Base-by-base conservation (phyloP, 2,888 invertebrate species). In the Dasysyrphus tricinctus region DNA sequence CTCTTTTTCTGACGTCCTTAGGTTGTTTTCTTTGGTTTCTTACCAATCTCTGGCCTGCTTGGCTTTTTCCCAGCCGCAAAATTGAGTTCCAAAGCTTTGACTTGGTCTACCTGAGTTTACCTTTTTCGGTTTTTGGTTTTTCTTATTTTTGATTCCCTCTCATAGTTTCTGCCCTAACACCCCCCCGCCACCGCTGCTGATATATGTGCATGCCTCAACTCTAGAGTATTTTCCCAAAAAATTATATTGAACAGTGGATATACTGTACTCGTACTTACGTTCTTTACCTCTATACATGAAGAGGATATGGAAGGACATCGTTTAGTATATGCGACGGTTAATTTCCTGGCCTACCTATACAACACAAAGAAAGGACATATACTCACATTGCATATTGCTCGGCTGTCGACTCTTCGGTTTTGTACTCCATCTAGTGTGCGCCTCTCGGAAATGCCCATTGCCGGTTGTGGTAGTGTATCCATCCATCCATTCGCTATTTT, bases 371-470 rank as follows among this genome's bases (percentile, higher is more conserved):
- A 69, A 39, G 29, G 56, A 29, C 42, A 34, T 54, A 34, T 54
- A 42, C 44, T 16, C 16, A 57, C 6, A 19, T 44, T 73, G 59
- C 67, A 77, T 56, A 70, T 74, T 37, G 73, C 49, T 19, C 8
- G 42, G 12, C 44, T 56, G 76, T 57, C 81, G 39, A 59, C 70
- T 63, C 51, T 75, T 61, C 29, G 75, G 49, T 59, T 63, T 63
- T 19, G 49, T 65, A 76, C 80, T 67, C 44, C 16, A 69, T 67
- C 42, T 70, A 44, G 74, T 69, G 57, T 82, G 67, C 47, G 67
- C 67, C 57, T 75, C 42, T 63, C 82, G 86, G 86, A 86, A 82
- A 82, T 82, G 78, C 72, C 82, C 82, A 82, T 86, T 86, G 86
- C 86, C 86, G 82, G 82, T 79, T 79, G 86, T 47, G 82, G 86